Conservation (phyloP, 2,113 vertebrate genomes). For the Xiphias gladius region DNA sequence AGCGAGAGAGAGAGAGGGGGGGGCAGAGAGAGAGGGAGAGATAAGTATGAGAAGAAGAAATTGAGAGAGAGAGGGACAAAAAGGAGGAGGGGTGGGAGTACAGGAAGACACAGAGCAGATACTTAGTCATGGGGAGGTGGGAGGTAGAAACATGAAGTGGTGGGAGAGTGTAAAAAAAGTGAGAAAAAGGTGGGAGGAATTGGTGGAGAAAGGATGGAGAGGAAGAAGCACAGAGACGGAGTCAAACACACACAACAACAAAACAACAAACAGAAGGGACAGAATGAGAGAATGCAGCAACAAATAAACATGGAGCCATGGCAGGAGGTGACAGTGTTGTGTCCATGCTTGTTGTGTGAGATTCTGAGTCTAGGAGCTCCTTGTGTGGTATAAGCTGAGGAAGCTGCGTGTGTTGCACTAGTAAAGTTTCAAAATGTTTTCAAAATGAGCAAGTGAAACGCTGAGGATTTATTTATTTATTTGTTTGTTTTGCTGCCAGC, state of each 20-base stretch:
- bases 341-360: constrained; percentile 54
- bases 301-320: constrained; percentile 77
- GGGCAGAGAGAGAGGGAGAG: constrained; percentile 22
- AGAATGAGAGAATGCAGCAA: constrained; percentile 71
- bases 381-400: constrained; percentile 71
- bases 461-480: constrained; percentile 7
- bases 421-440: constrained; percentile 41
- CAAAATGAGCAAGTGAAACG: constrained; percentile 69
- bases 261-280: constrained; percentile 77
- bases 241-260: constrained; percentile 72
- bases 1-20: constrained; percentile 16
- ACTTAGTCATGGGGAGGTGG: constrained; percentile 66
- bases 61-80: constrained; percentile 34
- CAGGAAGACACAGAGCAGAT: constrained; percentile 46
- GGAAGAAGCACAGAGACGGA: constrained; percentile 59
- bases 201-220: constrained; percentile 45
- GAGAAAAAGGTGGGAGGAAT: constrained; percentile 70
- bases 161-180: constrained; percentile 49
- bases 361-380: constrained; percentile 53
- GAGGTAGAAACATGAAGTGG: constrained; percentile 52
- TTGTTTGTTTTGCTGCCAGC: constrained; percentile 24
- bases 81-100: constrained; percentile 17
- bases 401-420: constrained; percentile 42
- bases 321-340: constrained; percentile 68
- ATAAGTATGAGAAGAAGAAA: constrained; percentile 18